phyloP scores from a whole-genome alignment of 2,797 vertebrate species.

The Sebastiscus tertius region DNA sequence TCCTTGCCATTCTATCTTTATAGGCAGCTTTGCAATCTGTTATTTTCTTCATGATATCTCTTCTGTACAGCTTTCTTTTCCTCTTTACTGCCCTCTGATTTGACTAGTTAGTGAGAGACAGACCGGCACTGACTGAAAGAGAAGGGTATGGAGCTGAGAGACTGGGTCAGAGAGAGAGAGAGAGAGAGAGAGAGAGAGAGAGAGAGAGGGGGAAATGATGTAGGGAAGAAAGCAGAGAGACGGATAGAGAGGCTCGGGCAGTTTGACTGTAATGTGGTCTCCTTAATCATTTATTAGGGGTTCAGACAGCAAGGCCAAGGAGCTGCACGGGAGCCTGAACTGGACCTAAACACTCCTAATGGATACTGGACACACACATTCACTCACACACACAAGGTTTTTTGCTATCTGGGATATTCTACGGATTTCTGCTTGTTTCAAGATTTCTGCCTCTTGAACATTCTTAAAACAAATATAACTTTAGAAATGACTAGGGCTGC shows the following conservation, averaged over 20 bases:
- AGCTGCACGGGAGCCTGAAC: conserved; percentile 29
- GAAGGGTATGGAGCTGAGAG: background rate
- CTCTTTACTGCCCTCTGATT: background rate
- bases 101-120: background rate
- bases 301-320: conserved; percentile 39
- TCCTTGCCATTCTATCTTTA: background rate
- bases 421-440: background rate
- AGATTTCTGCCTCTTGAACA: background rate
- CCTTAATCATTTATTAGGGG: conserved; percentile 55
- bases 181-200: no score
- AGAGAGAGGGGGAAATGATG: background rate
- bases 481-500: background rate
- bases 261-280: conserved; percentile 35
- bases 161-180: background rate
- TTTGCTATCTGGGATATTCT: background rate
- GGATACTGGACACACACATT: conserved; percentile 15
- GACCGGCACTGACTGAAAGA: background rate
- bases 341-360: conserved; percentile 41
- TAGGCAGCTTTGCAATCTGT: background rate
- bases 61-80: background rate
- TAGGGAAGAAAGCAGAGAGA: background rate
- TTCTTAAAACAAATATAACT: background rate
- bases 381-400: background rate
- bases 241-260: background rate
- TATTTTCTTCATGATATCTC: background rate